Evolutionary conservation across 2,888 invertebrate genomes (phyloP).

Genomic region (Pandemis heparana): DNA sequence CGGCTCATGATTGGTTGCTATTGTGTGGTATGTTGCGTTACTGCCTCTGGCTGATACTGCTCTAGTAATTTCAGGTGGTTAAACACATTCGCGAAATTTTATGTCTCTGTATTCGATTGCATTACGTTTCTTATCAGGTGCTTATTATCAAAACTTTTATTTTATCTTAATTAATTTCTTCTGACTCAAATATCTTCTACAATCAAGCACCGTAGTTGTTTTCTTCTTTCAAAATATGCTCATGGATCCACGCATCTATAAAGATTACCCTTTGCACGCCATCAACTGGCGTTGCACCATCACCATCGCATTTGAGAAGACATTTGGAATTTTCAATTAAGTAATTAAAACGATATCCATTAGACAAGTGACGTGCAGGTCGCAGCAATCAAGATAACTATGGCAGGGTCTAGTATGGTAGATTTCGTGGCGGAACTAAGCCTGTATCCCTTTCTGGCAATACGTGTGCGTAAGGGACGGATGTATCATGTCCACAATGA

Average conservation of each 20-base stretch:
- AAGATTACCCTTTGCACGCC: constrained; percentile 14
- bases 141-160: neutral
- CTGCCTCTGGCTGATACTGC: constrained; percentile 26
- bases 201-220: neutral
- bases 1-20: constrained; percentile 28
- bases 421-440: neutral
- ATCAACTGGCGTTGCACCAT: constrained; percentile 19
- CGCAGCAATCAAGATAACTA: constrained; percentile 22
- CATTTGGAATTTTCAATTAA: constrained; percentile 35
- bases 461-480: neutral
- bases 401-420: neutral
- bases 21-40: constrained; percentile 39
- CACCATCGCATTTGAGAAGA: constrained; percentile 17
- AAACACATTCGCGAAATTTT: constrained; percentile 5
- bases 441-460: neutral
- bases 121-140: neutral
- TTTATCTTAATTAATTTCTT: neutral
- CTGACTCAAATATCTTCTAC: neutral
- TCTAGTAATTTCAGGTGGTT: constrained; percentile 6
- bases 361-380: constrained; percentile 32
- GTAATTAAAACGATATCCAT: constrained; percentile 32
- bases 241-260: neutral
- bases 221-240: neutral
- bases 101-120: neutral
- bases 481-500: neutral